phyloP scores from a whole-genome alignment of 2,113 vertebrate genomes.

The Gymnocephalus cernua region DNA sequence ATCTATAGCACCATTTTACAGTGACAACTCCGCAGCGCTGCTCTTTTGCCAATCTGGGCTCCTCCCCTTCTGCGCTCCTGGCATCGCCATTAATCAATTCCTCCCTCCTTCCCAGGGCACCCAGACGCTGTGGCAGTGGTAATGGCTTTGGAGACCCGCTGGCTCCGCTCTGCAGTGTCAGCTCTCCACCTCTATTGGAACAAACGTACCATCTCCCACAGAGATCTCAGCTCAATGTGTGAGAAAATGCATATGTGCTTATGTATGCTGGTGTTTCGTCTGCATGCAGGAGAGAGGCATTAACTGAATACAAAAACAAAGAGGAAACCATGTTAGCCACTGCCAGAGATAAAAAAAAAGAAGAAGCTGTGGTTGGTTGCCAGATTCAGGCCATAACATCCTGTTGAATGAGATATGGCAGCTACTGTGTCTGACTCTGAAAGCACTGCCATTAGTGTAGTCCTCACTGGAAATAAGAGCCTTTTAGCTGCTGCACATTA shows the following conservation, averaged over 20 bases:
- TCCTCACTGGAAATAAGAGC: conserved; percentile 27
- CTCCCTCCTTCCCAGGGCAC: conserved; percentile 67
- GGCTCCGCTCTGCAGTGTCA: conserved; percentile 68
- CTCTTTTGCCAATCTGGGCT: conserved; percentile 33
- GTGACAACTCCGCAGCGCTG: conserved; percentile 53
- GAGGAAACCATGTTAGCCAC: not conserved
- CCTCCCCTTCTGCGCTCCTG: conserved; percentile 44
- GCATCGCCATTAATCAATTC: conserved; percentile 79
- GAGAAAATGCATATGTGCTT: conserved; percentile 23
- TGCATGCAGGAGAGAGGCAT: conserved; percentile 21
- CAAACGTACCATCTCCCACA: conserved; percentile 46
- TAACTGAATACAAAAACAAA: conserved; percentile 9
- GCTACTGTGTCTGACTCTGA: conserved; percentile 42
- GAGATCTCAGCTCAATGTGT: conserved; percentile 18
- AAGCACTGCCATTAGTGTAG: conserved; percentile 31
- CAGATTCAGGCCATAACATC: conserved; percentile 46
- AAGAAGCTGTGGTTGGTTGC: conserved; percentile 8
- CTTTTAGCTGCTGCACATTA: conserved; percentile 58
- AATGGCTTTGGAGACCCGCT: conserved; percentile 78
- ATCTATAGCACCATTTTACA: conserved; percentile 37
- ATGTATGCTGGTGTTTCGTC: not conserved
- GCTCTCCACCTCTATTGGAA: conserved; percentile 59
- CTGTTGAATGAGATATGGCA: conserved; percentile 38
- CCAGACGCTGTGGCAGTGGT: conserved; percentile 67
- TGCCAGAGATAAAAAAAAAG: not conserved